These are phyloP conservation scores for Chaenodraco wilsoni DNA, from an alignment of 2,797 vertebrate genomes.

Conservation along the genomic window DNA sequence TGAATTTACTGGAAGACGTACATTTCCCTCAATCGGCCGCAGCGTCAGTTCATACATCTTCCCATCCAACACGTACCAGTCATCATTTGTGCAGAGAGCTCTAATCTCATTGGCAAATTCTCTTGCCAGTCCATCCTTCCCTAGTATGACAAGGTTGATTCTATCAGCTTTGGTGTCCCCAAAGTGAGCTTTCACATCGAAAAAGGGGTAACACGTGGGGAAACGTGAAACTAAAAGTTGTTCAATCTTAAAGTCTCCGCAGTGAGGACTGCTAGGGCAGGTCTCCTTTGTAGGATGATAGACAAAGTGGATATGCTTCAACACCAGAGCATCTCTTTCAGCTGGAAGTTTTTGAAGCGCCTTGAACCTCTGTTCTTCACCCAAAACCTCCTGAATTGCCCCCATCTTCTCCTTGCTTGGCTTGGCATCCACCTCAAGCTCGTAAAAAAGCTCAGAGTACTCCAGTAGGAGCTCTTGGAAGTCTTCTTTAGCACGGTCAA, in stretches of 20 bases:
- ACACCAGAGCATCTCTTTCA: conserved; percentile 93
- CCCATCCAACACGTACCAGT: conserved; percentile 94
- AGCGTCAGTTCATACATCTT: conserved; percentile 95
- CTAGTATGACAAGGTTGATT: conserved; percentile 95
- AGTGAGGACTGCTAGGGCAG: conserved; percentile 91
- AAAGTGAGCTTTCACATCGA: conserved; percentile 84
- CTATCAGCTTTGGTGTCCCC: conserved; percentile 89
- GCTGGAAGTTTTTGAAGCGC: conserved; percentile 95
- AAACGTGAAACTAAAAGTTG: conserved; percentile 88
- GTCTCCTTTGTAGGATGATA: conserved; percentile 98
- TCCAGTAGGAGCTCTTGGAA: conserved; percentile 97
- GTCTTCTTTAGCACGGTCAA: conserved; percentile 95
- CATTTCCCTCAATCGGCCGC: conserved; percentile 96
- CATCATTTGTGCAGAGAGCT: conserved; percentile 95
- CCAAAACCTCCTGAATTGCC: conserved; percentile 95
- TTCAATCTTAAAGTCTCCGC: conserved; percentile 92
- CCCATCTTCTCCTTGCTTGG: conserved; percentile 99
- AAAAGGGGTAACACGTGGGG: conserved; percentile 87
- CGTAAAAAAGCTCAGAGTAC: conserved; percentile 98
- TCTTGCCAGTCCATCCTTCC: conserved; percentile 94
- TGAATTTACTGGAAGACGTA: conserved; percentile 95
- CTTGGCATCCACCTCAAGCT: conserved; percentile 96
- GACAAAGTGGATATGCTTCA: conserved; percentile 99
- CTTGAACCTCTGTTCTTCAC: conserved; percentile 95
- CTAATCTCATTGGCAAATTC: conserved; percentile 98